These are phyloP conservation scores for Darwinula stevensoni DNA, from an alignment of 2,888 invertebrate species.

Conservation along the genomic window DNA sequence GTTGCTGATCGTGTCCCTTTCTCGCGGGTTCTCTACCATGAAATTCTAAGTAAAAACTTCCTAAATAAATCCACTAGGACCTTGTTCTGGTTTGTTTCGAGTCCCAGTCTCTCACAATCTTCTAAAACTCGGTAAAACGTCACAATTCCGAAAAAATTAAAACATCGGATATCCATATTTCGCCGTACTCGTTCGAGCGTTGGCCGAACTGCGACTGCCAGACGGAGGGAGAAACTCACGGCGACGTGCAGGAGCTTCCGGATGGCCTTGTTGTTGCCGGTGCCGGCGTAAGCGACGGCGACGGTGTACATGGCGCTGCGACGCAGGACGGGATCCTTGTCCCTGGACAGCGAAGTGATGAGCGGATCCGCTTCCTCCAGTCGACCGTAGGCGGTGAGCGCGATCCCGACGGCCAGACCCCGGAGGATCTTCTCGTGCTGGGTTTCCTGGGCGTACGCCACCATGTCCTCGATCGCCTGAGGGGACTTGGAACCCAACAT, in stretches of 20 bases:
- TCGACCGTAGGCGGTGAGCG: constrained; percentile 85
- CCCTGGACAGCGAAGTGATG: constrained; percentile 57
- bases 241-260: constrained; percentile 78
- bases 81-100: no score
- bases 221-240: constrained; percentile 23
- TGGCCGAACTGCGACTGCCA: not conserved
- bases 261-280: constrained; percentile 88
- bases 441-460: constrained; percentile 71
- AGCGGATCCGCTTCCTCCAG: constrained; percentile 86
- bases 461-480: constrained; percentile 74
- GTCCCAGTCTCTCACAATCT: no score
- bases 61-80: no score
- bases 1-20: no score
- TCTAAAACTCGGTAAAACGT: no score
- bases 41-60: no score
- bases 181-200: no score
- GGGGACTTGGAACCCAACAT: constrained; percentile 86
- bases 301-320: constrained; percentile 93
- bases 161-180: no score
- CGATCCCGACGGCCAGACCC: constrained; percentile 83
- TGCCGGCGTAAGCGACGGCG: constrained; percentile 94
- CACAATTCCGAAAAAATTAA: no score
- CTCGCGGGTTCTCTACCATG: no score
- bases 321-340: constrained; percentile 36
- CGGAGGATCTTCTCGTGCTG: constrained; percentile 95